These are phyloP conservation scores for Plebejus anna DNA, from an alignment of 2,888 invertebrate genomes.

Conservation along the genomic window DNA sequence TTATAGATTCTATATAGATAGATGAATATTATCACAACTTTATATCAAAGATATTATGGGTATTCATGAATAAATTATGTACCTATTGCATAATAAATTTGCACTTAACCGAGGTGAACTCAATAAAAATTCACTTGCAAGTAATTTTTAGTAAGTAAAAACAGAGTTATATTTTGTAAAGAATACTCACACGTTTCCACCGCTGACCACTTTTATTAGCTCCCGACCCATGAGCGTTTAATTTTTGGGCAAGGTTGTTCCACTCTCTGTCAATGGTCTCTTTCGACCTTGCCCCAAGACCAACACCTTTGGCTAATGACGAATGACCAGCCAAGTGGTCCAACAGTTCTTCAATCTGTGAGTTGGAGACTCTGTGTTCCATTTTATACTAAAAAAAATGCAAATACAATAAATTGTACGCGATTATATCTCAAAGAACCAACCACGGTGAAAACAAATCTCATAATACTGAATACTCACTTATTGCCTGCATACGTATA, in stretches of 20 bases:
- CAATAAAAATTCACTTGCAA: not conserved
- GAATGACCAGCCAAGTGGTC: not conserved
- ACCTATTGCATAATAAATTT: too few relatives aligned
- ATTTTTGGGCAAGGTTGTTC: not conserved
- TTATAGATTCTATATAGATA: too few relatives aligned
- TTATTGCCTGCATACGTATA: not conserved
- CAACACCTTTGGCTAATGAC: not conserved
- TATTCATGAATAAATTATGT: too few relatives aligned
- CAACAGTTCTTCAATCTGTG: not conserved
- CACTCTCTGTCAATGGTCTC: not conserved
- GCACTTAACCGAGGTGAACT: too few relatives aligned
- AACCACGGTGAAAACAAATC: not conserved
- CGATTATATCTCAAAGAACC: not conserved
- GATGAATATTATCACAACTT: not conserved
- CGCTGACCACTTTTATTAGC: slow-evolving; percentile 8
- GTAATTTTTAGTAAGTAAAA: not conserved
- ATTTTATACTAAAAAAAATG: too few relatives aligned
- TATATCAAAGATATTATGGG: too few relatives aligned
- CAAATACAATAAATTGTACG: not conserved
- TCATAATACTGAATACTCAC: not conserved
- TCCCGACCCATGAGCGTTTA: not conserved
- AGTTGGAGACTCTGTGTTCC: not conserved
- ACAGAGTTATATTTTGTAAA: not conserved
- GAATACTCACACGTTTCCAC: too few relatives aligned
- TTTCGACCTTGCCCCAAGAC: not conserved